phyloP scores from a whole-genome alignment of 2,113 vertebrate genomes.

The Mellivora capensis region DNA sequence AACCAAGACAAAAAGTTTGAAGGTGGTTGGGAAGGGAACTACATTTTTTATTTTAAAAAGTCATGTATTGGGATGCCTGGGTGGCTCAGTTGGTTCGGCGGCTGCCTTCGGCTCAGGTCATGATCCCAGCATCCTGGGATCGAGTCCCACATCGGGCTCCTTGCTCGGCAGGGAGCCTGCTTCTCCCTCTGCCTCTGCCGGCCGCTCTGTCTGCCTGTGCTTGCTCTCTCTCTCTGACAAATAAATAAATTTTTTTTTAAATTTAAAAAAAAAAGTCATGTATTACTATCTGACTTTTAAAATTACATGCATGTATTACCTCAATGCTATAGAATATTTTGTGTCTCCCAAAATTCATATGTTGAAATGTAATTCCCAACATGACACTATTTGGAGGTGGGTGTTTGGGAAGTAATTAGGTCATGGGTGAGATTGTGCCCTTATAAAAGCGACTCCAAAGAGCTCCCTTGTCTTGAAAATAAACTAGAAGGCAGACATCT shows the following conservation, averaged over 20 bases:
- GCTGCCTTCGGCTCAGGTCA: no score
- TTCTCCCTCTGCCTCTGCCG: no score
- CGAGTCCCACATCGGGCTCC: no score
- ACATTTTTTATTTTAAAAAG: neutral
- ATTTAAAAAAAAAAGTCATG: neutral
- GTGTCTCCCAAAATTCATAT: neutral
- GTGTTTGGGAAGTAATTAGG: neutral
- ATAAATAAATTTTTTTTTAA: no score
- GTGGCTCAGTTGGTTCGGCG: no score
- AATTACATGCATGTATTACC: neutral
- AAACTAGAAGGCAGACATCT: neutral
- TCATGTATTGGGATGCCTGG: no score
- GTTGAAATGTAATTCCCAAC: neutral
- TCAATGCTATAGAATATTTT: neutral
- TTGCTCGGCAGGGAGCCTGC: no score
- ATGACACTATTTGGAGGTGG: neutral
- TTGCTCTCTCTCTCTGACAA: no score
- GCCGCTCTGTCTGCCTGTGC: no score
- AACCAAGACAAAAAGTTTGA: constrained; percentile 21
- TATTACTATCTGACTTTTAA: neutral
- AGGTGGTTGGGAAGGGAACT: neutral
- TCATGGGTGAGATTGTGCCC: neutral
- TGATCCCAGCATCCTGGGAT: no score
- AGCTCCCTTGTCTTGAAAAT: neutral
- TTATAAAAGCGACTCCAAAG: neutral